Conservation (phyloP, 2,113 vertebrate genomes). For the Charina bottae region DNA sequence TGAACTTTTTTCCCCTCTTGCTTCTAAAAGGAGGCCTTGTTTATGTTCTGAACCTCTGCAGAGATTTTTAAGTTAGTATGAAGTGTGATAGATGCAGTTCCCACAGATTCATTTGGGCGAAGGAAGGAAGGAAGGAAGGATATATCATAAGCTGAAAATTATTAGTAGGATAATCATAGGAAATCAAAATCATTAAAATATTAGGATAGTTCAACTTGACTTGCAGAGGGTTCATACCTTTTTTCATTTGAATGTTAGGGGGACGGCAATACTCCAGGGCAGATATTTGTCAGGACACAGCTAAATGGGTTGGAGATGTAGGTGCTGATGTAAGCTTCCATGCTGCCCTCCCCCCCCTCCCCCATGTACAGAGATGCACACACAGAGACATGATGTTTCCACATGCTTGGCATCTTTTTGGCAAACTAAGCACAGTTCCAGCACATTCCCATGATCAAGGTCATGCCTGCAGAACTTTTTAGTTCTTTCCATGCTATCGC, state of each 20-base stretch:
- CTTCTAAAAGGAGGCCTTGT: slow-evolving; percentile 56
- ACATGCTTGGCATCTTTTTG: neutral
- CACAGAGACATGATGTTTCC: neutral
- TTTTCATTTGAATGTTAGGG: neutral
- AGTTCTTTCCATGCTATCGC: neutral
- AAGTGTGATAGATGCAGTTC: slow-evolving; percentile 34
- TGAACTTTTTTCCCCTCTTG: slow-evolving; percentile 64
- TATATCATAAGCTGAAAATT: slow-evolving; percentile 53
- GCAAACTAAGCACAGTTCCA: neutral
- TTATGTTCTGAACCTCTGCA: slow-evolving; percentile 58
- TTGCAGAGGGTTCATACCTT: neutral
- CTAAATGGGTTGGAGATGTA: neutral
- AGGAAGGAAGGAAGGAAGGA: slow-evolving; percentile 46
- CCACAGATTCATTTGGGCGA: slow-evolving; percentile 27
- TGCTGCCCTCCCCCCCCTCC: neutral
- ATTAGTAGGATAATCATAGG: slow-evolving; percentile 58
- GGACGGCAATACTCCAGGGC: neutral
- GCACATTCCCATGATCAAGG: neutral
- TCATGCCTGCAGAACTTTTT: neutral
- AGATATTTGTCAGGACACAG: neutral
- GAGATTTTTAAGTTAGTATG: slow-evolving; percentile 52
- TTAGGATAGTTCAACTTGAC: slow-evolving; percentile 40
- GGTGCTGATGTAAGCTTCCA: neutral
- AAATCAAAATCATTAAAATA: slow-evolving; percentile 68
- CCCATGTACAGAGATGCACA: neutral